Percentiles rank a stretch among this genome's conserved stretches.
phyloP scores from a whole-genome alignment of 2,888 invertebrate species.

The Panzeria rudis region DNA sequence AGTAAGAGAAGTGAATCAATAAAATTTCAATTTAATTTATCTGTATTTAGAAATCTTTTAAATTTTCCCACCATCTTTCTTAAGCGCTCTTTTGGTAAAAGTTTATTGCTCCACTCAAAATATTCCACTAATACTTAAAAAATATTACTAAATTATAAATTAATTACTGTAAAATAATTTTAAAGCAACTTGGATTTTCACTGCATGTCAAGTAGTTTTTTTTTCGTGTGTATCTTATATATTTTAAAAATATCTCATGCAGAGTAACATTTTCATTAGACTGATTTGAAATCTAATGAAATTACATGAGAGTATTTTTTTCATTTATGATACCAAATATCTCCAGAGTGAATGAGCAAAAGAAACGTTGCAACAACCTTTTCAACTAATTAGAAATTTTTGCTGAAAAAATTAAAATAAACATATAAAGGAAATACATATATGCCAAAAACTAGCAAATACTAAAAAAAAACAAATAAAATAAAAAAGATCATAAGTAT shows the following conservation, averaged over 20 bases:
- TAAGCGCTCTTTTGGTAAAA: too few relatives aligned
- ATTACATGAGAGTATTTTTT: conserved; percentile 64
- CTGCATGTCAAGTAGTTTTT: neutral
- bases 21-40: too few relatives aligned
- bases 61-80: too few relatives aligned
- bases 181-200: neutral
- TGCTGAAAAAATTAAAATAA: conserved; percentile 20
- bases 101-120: too few relatives aligned
- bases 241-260: conserved; percentile 24
- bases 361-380: conserved; percentile 44
- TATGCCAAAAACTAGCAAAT: conserved; percentile 36
- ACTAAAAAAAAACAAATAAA: conserved; percentile 7
- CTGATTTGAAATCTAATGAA: conserved; percentile 69
- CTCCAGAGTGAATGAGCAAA: conserved; percentile 45
- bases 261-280: conserved; percentile 67
- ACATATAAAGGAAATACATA: conserved; percentile 26
- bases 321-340: conserved; percentile 64
- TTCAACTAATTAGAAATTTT: conserved; percentile 67
- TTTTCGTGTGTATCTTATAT: neutral
- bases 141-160: neutral
- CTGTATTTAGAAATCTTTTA: too few relatives aligned
- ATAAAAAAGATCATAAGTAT: conserved; percentile 29
- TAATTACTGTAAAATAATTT: conserved; percentile 7
- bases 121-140: neutral
- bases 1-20: too few relatives aligned